These are phyloP conservation scores for Drosophila ogumai DNA, from an alignment of 1,140 invertebrate genomes.

Conservation along the genomic window DNA sequence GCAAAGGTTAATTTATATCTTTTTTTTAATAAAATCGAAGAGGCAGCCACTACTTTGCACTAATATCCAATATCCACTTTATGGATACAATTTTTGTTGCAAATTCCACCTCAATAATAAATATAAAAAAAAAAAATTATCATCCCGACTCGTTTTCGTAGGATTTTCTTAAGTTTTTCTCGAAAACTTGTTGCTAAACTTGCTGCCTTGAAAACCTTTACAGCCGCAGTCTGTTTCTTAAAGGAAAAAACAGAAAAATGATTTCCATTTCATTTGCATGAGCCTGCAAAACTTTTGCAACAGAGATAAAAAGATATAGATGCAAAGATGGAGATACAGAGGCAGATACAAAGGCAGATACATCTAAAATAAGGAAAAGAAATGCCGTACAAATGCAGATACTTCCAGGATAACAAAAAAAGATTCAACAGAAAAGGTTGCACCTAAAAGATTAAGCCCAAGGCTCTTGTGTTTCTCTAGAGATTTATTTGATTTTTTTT, in stretches of 20 bases:
- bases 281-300: conserved; percentile 56
- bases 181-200: conserved; percentile 13
- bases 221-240: conserved; percentile 10
- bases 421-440: conserved; percentile 47
- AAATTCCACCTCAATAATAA: too few species aligned
- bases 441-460: conserved; percentile 37
- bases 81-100: too few species aligned
- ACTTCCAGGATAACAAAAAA: conserved; percentile 3
- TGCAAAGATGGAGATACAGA: not conserved
- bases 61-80: too few species aligned
- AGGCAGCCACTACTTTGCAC: too few species aligned
- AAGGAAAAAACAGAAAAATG: conserved; percentile 30
- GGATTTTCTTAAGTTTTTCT: not conserved
- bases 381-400: conserved; percentile 10
- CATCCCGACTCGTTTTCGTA: not conserved
- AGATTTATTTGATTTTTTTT: conserved; percentile 5
- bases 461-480: not conserved
- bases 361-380: not conserved
- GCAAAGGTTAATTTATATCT: too few species aligned
- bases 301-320: conserved; percentile 8
- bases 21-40: too few species aligned
- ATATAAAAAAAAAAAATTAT: too few species aligned
- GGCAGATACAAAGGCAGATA: conserved; percentile 7
- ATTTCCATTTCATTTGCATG: conserved; percentile 80
- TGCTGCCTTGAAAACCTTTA: not conserved